These are phyloP conservation scores for Cylloceria caligata DNA, from an alignment of 2,888 invertebrate species.

Conservation along the genomic window DNA sequence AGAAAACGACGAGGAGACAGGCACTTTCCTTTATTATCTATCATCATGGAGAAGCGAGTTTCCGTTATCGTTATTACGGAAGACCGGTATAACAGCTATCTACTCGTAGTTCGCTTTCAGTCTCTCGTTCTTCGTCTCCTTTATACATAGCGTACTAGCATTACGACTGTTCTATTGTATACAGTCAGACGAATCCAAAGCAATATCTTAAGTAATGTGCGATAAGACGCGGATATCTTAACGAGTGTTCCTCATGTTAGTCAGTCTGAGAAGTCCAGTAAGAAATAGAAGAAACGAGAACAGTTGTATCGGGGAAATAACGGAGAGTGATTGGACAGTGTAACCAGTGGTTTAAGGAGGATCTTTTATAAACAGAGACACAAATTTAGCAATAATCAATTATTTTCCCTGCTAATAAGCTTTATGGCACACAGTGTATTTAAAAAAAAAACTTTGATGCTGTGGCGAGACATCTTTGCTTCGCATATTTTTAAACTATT, in stretches of 20 bases:
- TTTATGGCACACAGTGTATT: background rate
- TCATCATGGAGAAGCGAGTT: constrained; percentile 5
- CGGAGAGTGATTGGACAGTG: background rate
- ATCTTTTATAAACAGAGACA: background rate
- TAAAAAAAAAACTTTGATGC: background rate
- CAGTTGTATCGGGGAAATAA: background rate
- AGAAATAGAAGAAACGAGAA: background rate
- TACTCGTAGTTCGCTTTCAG: background rate
- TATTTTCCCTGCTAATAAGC: background rate
- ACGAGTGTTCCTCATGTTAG: constrained; percentile 8
- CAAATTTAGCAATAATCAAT: background rate
- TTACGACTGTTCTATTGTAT: background rate
- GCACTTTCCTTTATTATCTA: constrained; percentile 21
- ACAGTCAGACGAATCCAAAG: background rate
- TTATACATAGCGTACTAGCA: constrained; percentile 17
- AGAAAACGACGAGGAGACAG: constrained; percentile 5
- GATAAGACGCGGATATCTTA: constrained; percentile 22
- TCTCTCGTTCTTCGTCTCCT: background rate
- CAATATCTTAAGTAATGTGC: constrained; percentile 31
- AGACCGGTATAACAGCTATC: background rate
- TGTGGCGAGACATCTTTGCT: too few species aligned
- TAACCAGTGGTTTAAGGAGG: background rate
- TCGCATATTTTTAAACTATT: too few species aligned
- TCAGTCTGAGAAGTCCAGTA: background rate
- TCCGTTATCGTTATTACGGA: constrained; percentile 24